Conservation (phyloP, 2,888 invertebrate genomes). For the Microchrysa polita region DNA sequence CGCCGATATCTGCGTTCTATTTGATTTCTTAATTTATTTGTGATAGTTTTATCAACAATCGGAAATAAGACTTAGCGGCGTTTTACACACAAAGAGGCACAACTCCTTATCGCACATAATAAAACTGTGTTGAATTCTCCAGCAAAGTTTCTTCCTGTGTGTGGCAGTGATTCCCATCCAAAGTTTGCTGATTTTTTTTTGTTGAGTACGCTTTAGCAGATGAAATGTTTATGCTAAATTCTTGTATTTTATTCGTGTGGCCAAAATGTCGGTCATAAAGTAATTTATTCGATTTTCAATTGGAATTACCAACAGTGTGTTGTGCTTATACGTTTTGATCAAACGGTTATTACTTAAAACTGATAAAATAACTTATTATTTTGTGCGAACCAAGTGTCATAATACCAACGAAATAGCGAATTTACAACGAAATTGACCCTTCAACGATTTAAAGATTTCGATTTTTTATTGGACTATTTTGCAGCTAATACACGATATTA, state of each 20-base stretch:
- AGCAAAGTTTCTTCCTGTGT: too few species aligned
- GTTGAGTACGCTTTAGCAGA: background rate
- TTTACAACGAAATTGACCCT: background rate
- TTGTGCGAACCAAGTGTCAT: slow-evolving; percentile 22
- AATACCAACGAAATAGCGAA: background rate
- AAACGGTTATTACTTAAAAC: slow-evolving; percentile 18
- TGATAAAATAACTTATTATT: background rate
- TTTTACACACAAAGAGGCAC: background rate
- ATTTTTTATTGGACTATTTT: slow-evolving; percentile 33
- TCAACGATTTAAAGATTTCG: background rate
- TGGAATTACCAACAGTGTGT: background rate
- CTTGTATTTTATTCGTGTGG: background rate
- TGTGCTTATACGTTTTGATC: slow-evolving; percentile 12
- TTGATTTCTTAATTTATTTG: too few species aligned
- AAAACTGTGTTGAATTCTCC: too few species aligned
- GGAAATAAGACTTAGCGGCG: slow-evolving; percentile 17
- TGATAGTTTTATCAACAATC: background rate
- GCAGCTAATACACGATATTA: slow-evolving; percentile 12
- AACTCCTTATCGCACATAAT: background rate
- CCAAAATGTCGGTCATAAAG: slow-evolving; percentile 42
- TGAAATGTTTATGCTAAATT: background rate
- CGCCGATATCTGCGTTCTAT: too few species aligned
- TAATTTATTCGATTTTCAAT: slow-evolving; percentile 7
- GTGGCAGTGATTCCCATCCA: too few species aligned
- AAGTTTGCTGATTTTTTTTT: too few species aligned